These are phyloP conservation scores for Parazoanthus atlanticus DNA, from an alignment of 92 coral and sea anemone genomes.

Conservation along the genomic window DNA sequence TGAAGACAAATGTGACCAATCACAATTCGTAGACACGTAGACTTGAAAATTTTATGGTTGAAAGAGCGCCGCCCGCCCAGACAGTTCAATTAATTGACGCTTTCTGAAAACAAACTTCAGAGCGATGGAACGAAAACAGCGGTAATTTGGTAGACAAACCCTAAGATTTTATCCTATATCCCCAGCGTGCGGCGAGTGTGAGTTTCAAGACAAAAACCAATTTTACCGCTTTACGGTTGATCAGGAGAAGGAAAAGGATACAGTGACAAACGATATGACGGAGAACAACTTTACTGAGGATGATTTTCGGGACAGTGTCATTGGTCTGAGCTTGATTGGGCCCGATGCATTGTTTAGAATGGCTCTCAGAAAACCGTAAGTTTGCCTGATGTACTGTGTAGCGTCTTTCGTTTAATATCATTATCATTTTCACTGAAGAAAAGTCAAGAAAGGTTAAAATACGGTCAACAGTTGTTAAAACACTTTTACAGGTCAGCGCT, in stretches of 20 bases:
- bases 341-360: conserved; percentile 83
- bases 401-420: background rate
- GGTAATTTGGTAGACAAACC: too few relatives aligned
- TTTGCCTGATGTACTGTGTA: background rate
- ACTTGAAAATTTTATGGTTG: too few relatives aligned
- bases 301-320: conserved; percentile 68
- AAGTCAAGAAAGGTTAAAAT: too few relatives aligned
- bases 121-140: too few relatives aligned
- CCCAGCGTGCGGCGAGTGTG: conserved; percentile 61
- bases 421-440: too few relatives aligned
- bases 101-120: background rate
- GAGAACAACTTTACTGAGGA: conserved; percentile 51
- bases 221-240: conserved; percentile 66
- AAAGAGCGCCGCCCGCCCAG: too few relatives aligned
- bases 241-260: conserved; percentile 3
- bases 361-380: conserved; percentile 80
- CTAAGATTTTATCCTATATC: background rate
- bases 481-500: too few relatives aligned
- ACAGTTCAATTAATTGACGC: too few relatives aligned
- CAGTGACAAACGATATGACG: conserved; percentile 26
- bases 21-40: too few relatives aligned
- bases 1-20: too few relatives aligned
- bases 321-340: conserved; percentile 64
- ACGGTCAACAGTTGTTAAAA: too few relatives aligned
- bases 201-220: conserved; percentile 64